A percentile compares a stretch with the other conserved stretches of the same genome.
phyloP scores from a whole-genome alignment of 2,797 vertebrate species.

The Clarias pachynema region DNA sequence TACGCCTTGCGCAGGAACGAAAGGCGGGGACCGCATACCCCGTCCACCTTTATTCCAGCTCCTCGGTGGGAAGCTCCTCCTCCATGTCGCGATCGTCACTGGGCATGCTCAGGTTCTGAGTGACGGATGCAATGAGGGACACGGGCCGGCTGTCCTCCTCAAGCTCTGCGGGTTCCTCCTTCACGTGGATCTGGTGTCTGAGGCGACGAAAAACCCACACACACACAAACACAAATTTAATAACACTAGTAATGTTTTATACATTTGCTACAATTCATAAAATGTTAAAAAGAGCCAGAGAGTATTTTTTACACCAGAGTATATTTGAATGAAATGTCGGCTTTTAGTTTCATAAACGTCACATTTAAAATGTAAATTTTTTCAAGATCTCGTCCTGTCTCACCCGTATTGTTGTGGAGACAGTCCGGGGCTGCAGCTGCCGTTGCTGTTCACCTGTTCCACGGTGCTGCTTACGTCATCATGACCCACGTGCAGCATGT shows the following conservation, averaged over 20 bases:
- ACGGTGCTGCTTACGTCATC: slow-evolving; percentile 95
- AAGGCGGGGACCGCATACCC: slow-evolving; percentile 60
- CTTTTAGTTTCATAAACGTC: neutral
- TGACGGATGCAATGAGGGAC: slow-evolving; percentile 83
- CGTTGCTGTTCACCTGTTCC: slow-evolving; percentile 97
- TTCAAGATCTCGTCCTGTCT: slow-evolving; percentile 1
- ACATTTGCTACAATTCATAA: neutral
- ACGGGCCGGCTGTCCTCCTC: slow-evolving; percentile 91
- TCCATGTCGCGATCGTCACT: slow-evolving; percentile 92
- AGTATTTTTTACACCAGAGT: neutral
- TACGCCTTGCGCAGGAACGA: slow-evolving; percentile 59
- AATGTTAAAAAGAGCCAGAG: neutral
- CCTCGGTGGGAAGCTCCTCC: slow-evolving; percentile 91
- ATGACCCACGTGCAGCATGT: slow-evolving; percentile 92
- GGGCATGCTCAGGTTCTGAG: slow-evolving; percentile 86
- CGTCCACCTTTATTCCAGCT: slow-evolving; percentile 76
- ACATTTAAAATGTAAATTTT: neutral
- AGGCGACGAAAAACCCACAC: neutral
- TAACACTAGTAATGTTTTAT: neutral
- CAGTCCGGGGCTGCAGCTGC: slow-evolving; percentile 94
- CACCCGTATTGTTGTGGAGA: slow-evolving; percentile 97
- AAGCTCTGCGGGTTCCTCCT: slow-evolving; percentile 93
- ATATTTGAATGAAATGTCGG: neutral
- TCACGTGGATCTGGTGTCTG: slow-evolving; percentile 95
- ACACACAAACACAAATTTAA: neutral